phyloP scores from a whole-genome alignment of 1,140 invertebrate genomes.

The Stenopsyche tienmushanensis region DNA sequence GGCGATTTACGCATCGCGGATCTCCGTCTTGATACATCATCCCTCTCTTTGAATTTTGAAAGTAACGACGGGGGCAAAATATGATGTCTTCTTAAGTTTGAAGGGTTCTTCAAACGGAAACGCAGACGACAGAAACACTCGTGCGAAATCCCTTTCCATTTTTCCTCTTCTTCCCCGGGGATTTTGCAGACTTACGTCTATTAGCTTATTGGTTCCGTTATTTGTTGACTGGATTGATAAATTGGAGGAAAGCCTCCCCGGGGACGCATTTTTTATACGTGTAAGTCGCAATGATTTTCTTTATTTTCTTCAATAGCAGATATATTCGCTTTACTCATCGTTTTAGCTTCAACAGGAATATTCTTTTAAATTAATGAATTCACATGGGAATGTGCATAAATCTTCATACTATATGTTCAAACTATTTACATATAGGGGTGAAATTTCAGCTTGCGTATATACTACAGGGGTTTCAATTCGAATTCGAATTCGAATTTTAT shows the following conservation, averaged over 20 bases:
- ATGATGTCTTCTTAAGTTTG: background rate
- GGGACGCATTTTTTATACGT: constrained; percentile 11
- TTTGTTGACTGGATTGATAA: constrained; percentile 25
- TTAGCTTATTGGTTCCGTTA: constrained; percentile 30
- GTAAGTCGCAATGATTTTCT: no score
- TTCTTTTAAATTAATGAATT: no score
- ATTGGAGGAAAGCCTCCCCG: constrained; percentile 6
- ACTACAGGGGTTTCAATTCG: no score
- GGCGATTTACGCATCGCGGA: background rate
- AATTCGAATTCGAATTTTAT: no score
- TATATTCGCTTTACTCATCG: no score
- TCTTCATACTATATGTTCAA: no score
- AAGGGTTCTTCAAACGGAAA: constrained; percentile 11
- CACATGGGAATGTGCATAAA: no score
- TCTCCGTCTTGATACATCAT: background rate
- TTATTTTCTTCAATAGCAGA: no score
- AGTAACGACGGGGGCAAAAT: background rate
- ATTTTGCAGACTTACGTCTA: constrained; percentile 22
- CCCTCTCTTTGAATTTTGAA: background rate
- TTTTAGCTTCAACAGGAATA: no score
- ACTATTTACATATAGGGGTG: no score
- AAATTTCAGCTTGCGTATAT: no score
- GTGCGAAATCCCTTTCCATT: constrained; percentile 7
- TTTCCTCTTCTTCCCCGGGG: constrained; percentile 18
- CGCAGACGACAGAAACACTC: constrained; percentile 4